Evolutionary conservation across 1,140 invertebrate genomes (phyloP).

Genomic region (Trichonephila clavata): DNA sequence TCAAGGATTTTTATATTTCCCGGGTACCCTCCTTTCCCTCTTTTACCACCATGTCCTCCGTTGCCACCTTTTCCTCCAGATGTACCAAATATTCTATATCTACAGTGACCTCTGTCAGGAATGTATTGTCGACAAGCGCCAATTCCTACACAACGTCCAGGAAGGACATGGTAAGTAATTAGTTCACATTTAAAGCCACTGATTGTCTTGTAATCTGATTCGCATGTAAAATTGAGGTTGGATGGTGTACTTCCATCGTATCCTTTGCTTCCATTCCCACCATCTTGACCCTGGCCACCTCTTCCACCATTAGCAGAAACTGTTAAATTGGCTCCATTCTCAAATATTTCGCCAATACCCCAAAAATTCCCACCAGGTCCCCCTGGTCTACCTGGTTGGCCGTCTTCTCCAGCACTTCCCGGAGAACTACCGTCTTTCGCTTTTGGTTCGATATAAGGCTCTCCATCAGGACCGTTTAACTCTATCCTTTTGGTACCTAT

Average conservation of each 20-base stretch:
- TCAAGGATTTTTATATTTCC: neutral
- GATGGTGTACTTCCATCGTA: neutral
- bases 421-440: neutral
- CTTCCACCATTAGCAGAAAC: neutral
- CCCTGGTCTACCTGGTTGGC: neutral
- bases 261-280: neutral
- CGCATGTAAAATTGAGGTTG: neutral
- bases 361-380: neutral
- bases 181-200: neutral
- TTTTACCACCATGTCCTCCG: neutral
- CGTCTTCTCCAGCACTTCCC: neutral
- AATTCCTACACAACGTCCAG: neutral
- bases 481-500: neutral
- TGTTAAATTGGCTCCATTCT: slow-evolving; percentile 5
- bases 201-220: neutral
- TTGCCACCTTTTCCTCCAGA: neutral
- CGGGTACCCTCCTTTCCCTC: neutral
- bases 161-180: neutral
- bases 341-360: neutral
- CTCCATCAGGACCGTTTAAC: neutral
- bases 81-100: neutral
- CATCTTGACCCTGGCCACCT: neutral
- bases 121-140: neutral
- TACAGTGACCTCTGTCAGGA: no score
- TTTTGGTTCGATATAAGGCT: neutral